These are phyloP conservation scores for Cirrhinus molitorella DNA, from an alignment of 2,797 vertebrate species.

Conservation along the genomic window DNA sequence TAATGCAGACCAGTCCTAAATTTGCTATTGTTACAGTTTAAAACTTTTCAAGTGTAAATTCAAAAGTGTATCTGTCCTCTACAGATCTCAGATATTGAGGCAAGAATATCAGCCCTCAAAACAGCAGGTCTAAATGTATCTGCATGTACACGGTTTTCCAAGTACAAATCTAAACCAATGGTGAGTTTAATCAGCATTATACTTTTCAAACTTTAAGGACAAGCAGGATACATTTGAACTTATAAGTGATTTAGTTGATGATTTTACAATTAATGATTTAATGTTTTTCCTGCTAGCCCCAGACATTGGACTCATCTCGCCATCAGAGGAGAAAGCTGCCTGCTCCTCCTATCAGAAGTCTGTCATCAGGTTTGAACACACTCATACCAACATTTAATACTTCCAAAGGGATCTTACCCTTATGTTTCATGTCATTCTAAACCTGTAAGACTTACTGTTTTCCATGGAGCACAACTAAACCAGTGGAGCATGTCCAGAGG, in stretches of 20 bases:
- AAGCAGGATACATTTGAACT: not conserved
- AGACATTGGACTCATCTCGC: slow-evolving; percentile 94
- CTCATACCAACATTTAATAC: not conserved
- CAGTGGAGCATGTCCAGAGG: not conserved
- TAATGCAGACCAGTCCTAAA: not conserved
- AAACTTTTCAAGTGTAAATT: not conserved
- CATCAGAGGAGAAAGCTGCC: slow-evolving; percentile 96
- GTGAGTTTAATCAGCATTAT: slow-evolving; percentile 68
- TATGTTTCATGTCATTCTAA: not conserved
- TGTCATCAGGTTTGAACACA: slow-evolving; percentile 30
- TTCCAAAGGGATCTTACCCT: not conserved
- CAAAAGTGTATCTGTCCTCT: slow-evolving; percentile 52
- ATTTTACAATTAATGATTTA: not conserved
- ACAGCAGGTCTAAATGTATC: slow-evolving; percentile 94
- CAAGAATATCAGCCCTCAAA: slow-evolving; percentile 95
- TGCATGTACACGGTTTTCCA: slow-evolving; percentile 86
- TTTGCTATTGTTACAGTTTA: not conserved
- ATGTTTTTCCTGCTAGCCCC: slow-evolving; percentile 79
- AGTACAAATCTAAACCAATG: slow-evolving; percentile 87
- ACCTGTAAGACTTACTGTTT: not conserved
- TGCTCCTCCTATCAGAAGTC: slow-evolving; percentile 92
- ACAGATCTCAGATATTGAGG: slow-evolving; percentile 97
- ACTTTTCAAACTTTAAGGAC: not conserved
- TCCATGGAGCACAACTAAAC: not conserved
- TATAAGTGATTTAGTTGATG: not conserved